Evolutionary conservation across 2,797 vertebrate species (phyloP).

Genomic region (Cirrhinus mrigala): DNA sequence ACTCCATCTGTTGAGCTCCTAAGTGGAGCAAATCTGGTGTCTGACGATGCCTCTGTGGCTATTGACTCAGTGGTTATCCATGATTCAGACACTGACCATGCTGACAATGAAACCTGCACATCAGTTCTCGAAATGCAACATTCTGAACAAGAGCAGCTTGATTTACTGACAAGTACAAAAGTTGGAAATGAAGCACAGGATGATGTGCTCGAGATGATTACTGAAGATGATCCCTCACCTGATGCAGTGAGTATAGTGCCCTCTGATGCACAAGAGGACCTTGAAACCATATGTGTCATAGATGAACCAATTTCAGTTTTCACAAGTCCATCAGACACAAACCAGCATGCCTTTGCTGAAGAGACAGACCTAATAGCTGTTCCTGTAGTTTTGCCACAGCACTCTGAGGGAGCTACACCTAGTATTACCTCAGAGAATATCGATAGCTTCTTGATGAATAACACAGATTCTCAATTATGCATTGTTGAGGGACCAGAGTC

Average conservation of each 20-base stretch:
- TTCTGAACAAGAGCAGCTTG: background rate
- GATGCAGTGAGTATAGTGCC: background rate
- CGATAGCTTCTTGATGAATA: constrained; percentile 2
- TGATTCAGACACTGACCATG: background rate
- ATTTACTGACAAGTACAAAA: background rate
- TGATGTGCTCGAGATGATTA: background rate
- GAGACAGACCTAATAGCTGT: background rate
- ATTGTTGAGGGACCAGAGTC: constrained; percentile 32
- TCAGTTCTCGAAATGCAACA: constrained; percentile 6
- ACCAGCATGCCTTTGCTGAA: background rate
- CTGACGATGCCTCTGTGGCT: background rate
- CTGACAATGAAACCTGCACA: background rate
- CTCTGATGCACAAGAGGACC: constrained; percentile 7
- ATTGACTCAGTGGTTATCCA: background rate
- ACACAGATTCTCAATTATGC: constrained; percentile 15
- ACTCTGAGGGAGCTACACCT: background rate
- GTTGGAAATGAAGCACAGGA: background rate
- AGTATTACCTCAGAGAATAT: background rate
- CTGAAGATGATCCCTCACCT: constrained; percentile 8
- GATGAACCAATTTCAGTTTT: background rate
- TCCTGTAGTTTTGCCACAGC: background rate
- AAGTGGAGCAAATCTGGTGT: background rate
- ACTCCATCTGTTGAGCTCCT: constrained; percentile 18
- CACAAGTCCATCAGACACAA: background rate
- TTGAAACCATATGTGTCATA: background rate